These are phyloP conservation scores for Pelvicachromis taeniatus DNA, from an alignment of 2,113 vertebrate species.

Conservation along the genomic window DNA sequence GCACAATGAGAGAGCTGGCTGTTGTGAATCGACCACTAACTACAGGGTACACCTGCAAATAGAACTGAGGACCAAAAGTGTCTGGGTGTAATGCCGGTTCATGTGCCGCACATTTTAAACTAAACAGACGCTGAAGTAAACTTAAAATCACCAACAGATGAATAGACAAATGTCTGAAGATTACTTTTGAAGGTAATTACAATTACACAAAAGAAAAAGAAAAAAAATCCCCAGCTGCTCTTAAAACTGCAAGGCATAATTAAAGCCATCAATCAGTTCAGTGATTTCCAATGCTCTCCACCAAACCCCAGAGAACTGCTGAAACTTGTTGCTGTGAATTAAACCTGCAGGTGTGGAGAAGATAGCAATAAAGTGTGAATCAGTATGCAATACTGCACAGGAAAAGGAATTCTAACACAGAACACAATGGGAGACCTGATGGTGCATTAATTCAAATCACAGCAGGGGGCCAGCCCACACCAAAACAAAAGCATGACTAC, in stretches of 20 bases:
- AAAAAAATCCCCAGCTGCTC: background rate
- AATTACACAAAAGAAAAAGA: background rate
- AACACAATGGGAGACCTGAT: constrained; percentile 15
- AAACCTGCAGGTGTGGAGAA: background rate
- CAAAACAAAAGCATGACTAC: constrained; percentile 43
- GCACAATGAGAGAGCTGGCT: constrained; percentile 47
- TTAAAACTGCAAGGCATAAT: background rate
- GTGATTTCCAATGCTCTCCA: background rate
- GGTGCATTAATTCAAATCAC: constrained; percentile 33
- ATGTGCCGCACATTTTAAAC: background rate
- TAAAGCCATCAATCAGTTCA: background rate
- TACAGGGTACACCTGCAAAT: constrained; percentile 60
- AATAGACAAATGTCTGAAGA: background rate
- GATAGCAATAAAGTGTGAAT: background rate
- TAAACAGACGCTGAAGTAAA: background rate
- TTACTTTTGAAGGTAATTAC: background rate
- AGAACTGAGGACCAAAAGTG: constrained; percentile 23
- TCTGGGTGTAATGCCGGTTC: background rate
- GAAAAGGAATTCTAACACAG: background rate
- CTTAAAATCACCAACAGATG: background rate
- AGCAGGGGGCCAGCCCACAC: constrained; percentile 36
- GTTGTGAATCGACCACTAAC: constrained; percentile 61
- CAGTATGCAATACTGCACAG: background rate
- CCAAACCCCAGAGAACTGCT: background rate
- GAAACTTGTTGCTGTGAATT: background rate